Percentiles rank a stretch among this genome's conserved stretches.
Conservation (phyloP, 2,113 vertebrate genomes). For the Porphyrio hochstetteri region DNA sequence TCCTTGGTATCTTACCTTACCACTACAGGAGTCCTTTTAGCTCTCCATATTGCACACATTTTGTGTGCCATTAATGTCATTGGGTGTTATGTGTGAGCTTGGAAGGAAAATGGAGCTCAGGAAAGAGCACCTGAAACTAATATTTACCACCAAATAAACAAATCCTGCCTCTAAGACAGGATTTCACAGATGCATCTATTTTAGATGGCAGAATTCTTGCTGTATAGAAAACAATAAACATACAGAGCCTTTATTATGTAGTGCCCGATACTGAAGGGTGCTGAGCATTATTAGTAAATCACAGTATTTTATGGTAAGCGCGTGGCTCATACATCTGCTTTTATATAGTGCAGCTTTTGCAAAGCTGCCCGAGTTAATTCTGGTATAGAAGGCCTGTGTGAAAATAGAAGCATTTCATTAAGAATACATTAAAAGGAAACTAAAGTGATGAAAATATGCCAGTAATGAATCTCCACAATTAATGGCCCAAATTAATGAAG, state of each 20-base stretch:
- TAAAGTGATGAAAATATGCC: slow-evolving; percentile 57
- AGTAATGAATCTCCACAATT: slow-evolving; percentile 67
- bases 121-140: not conserved
- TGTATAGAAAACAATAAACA: not conserved
- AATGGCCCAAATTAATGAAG: slow-evolving; percentile 57
- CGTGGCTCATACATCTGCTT: slow-evolving; percentile 33
- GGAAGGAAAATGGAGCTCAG: not conserved
- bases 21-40: not conserved
- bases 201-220: not conserved
- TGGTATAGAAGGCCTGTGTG: slow-evolving; percentile 8
- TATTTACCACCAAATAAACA: not conserved
- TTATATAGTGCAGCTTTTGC: not conserved
- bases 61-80: not conserved
- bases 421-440: slow-evolving; percentile 51
- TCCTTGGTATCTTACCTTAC: not conserved
- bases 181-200: not conserved
- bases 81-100: not conserved
- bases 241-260: not conserved
- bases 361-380: slow-evolving; percentile 18
- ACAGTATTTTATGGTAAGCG: slow-evolving; percentile 23
- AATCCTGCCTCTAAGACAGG: not conserved
- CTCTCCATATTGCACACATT: fast-evolving
- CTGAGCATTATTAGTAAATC: slow-evolving; percentile 51
- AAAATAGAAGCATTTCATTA: slow-evolving; percentile 65
- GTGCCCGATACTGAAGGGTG: not conserved